Percentiles rank a stretch among this genome's conserved stretches.
phyloP scores from a whole-genome alignment of 2,888 invertebrate genomes.

The Stictocephala bisonia region DNA sequence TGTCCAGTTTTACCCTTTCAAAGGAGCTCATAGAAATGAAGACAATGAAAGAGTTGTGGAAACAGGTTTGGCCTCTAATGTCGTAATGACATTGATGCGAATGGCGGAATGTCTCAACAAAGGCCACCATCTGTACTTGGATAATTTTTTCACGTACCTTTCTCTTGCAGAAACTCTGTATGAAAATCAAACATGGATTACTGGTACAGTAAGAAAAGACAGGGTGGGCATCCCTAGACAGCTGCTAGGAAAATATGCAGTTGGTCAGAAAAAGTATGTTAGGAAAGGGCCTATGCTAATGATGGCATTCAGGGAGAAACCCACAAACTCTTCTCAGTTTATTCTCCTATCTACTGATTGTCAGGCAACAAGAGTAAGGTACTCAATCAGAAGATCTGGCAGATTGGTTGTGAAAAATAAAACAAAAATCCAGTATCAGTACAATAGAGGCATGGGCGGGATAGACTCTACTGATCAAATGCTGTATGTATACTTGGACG shows the following conservation, averaged over 20 bases:
- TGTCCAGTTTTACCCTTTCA: conserved; percentile 34
- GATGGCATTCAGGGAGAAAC: conserved; percentile 35
- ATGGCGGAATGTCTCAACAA: conserved; percentile 31
- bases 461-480: conserved; percentile 42
- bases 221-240: conserved; percentile 19
- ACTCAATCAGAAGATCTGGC: conserved; percentile 21
- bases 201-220: conserved; percentile 43
- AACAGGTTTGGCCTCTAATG: conserved; percentile 29
- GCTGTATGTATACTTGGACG: conserved; percentile 37
- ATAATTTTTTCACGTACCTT: conserved; percentile 40
- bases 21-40: conserved; percentile 15
- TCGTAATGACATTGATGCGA: conserved; percentile 26
- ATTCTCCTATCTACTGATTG: conserved; percentile 27
- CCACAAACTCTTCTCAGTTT: conserved; percentile 25
- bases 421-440: conserved; percentile 25
- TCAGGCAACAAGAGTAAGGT: neutral
- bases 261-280: conserved; percentile 30
- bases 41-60: conserved; percentile 27
- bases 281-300: conserved; percentile 37
- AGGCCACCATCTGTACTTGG: conserved; percentile 34
- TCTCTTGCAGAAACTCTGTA: conserved; percentile 23
- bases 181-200: conserved; percentile 7
- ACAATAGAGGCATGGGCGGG: conserved; percentile 38
- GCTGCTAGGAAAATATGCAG: conserved; percentile 11
- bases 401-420: conserved; percentile 18